Base-by-base conservation (phyloP, 2,113 vertebrate species). In the Promerops cafer region DNA sequence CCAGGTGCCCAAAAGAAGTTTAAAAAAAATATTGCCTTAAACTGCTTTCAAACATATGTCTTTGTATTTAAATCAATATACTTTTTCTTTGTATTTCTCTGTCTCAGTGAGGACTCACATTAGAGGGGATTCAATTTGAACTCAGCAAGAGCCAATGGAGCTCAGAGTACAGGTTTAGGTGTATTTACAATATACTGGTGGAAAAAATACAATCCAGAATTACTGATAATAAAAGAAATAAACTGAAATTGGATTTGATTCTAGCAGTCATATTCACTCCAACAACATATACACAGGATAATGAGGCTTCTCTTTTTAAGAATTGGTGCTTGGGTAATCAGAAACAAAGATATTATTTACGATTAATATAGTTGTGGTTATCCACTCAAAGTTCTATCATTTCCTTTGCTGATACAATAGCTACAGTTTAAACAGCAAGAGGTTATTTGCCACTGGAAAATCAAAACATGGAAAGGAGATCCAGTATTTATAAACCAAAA, bases 1-100 rank as follows among this genome's bases (percentile, higher is more conserved):
- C 10, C 1, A 33, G 0, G 2, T 50, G 30, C 4, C n/a, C 18
- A n/a, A 47, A 50, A 31, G 5, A 35, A 11, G 4, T 8, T 1
- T 6, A 49, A 18, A 42, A 40, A 60, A 16, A 6, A 16, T 7
- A 70, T 26, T 79, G 35, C 10, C 26, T 68, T 71, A 49, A 91
- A 57, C 16, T 31, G 12, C 3, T 5, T 69, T 72, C 13, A 61
- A 68, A 69, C 15, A 24, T 31, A 40, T 10, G 3, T 22, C 10
- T 82, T 63, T 52, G 10, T 44, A 79, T 65, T 93, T 79, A 52
- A 88, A 86, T 37, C 27, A 68, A 59, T 44, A 42, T 2, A 16
- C 9, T 28, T 87, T 56, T 78, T 75, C 31, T 83, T 35, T 47
- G 5, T 44, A 65, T 52, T 60, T 33, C 14, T 70, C 10, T 61